phyloP scores from a whole-genome alignment of 2,888 invertebrate species.

The Trypoxylon attenuatum region DNA sequence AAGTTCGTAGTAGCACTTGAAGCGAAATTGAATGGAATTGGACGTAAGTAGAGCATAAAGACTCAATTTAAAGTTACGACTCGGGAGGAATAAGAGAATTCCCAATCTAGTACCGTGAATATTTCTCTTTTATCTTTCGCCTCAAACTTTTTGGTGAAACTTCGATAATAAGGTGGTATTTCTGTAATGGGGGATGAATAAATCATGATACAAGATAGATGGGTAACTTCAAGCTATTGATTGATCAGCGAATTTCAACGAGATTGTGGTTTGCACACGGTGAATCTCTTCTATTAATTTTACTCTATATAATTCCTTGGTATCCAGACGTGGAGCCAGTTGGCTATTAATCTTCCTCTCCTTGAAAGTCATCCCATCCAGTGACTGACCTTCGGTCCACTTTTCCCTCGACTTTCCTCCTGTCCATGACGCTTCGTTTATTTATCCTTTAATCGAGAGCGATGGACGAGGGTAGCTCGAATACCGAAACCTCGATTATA shows the following conservation, averaged over 20 bases:
- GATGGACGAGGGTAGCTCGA: too few relatives aligned
- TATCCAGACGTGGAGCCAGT: not conserved
- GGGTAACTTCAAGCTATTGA: not conserved
- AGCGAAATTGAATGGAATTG: too few relatives aligned
- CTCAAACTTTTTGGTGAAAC: too few relatives aligned
- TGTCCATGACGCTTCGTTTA: not conserved
- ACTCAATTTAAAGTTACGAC: too few relatives aligned
- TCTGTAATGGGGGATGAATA: too few relatives aligned
- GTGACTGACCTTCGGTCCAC: not conserved
- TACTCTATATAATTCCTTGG: slow-evolving; percentile 3
- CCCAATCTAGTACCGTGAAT: too few relatives aligned
- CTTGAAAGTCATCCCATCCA: not conserved
- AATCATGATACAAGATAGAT: not conserved
- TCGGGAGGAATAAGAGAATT: too few relatives aligned
- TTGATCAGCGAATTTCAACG: slow-evolving; percentile 4
- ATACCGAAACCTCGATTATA: too few relatives aligned
- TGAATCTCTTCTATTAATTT: slow-evolving; percentile 21
- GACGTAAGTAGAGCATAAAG: too few relatives aligned
- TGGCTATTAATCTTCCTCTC: slow-evolving; percentile 34
- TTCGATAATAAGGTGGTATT: too few relatives aligned
- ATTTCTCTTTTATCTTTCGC: too few relatives aligned
- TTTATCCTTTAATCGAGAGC: not conserved
- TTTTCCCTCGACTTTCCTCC: not conserved
- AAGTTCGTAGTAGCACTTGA: too few relatives aligned
- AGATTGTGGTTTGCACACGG: not conserved